Percentiles rank a stretch among this genome's conserved stretches.
phyloP scores from a whole-genome alignment of 2,113 vertebrate genomes.

The Cavia aperea region DNA sequence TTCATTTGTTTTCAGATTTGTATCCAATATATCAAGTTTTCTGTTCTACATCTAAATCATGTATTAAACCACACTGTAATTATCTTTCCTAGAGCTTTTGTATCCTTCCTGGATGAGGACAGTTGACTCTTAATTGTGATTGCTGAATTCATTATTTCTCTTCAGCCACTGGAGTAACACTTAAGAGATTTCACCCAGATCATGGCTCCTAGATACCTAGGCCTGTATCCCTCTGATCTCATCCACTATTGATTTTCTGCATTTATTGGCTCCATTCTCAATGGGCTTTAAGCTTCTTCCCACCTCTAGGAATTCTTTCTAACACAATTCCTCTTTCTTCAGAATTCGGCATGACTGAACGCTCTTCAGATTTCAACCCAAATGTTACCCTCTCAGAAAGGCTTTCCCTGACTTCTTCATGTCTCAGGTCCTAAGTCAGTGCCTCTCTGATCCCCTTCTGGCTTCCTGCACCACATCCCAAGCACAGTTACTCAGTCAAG shows the following conservation, averaged over 20 bases:
- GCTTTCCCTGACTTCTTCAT: not conserved
- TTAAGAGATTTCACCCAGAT: not conserved
- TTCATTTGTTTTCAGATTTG: not conserved
- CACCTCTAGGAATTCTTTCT: not conserved
- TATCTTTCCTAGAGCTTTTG: not conserved
- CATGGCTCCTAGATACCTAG: not conserved
- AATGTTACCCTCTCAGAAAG: not conserved
- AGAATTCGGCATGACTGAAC: not conserved
- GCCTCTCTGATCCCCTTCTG: not conserved
- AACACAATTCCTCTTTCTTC: not conserved
- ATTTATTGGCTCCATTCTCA: not conserved
- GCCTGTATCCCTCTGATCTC: not conserved
- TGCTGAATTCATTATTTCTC: not conserved
- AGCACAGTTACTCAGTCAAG: not conserved
- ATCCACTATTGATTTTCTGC: not conserved
- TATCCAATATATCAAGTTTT: not conserved
- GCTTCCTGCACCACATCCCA: accelerated
- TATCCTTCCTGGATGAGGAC: not conserved
- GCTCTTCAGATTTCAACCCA: not conserved
- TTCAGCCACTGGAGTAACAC: not conserved
- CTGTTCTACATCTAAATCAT: not conserved
- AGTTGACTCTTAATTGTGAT: not conserved
- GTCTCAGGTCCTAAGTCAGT: not conserved
- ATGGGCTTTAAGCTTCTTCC: not conserved
- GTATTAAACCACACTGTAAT: not conserved